Conservation (phyloP, 2,888 invertebrate genomes). For the Hydraecia micacea region DNA sequence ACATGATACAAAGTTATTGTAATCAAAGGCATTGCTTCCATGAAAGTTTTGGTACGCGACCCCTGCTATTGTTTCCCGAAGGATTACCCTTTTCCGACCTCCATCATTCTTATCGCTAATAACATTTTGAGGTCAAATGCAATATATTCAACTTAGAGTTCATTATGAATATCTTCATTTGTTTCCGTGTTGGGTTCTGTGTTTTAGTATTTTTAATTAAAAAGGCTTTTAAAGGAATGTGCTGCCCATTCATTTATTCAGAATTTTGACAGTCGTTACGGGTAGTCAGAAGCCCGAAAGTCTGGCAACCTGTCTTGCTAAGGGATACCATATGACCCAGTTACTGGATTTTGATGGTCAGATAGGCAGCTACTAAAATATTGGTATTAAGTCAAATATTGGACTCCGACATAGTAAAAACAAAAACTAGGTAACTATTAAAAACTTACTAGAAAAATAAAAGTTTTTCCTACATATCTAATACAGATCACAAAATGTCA, state of each 20-base stretch:
- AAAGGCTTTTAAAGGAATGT: conserved; percentile 18
- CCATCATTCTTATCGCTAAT: conserved; percentile 72
- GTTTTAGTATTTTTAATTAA: conserved; percentile 43
- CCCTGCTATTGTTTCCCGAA: conserved; percentile 70
- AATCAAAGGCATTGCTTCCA: conserved; percentile 56
- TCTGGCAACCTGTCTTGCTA: background rate
- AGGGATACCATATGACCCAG: background rate
- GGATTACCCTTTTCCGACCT: conserved; percentile 72
- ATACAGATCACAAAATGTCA: background rate
- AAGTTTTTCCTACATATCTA: background rate
- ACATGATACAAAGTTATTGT: conserved; percentile 65
- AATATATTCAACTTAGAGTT: conserved; percentile 68
- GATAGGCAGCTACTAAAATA: background rate
- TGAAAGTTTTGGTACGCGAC: conserved; percentile 61
- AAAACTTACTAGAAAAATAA: background rate
- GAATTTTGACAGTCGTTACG: background rate
- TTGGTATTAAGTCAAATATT: background rate
- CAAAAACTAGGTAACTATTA: too few species aligned
- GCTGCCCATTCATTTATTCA: background rate
- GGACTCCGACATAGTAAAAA: background rate
- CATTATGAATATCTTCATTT: conserved; percentile 68
- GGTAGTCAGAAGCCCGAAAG: background rate
- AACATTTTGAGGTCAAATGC: conserved; percentile 70
- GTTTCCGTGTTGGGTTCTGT: conserved; percentile 35
- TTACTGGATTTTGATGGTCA: background rate